Percentiles rank a stretch among this genome's conserved stretches.
These are phyloP conservation scores for Heterocephalus glaber DNA, from an alignment of 2,113 vertebrate genomes.

Conservation along the genomic window DNA sequence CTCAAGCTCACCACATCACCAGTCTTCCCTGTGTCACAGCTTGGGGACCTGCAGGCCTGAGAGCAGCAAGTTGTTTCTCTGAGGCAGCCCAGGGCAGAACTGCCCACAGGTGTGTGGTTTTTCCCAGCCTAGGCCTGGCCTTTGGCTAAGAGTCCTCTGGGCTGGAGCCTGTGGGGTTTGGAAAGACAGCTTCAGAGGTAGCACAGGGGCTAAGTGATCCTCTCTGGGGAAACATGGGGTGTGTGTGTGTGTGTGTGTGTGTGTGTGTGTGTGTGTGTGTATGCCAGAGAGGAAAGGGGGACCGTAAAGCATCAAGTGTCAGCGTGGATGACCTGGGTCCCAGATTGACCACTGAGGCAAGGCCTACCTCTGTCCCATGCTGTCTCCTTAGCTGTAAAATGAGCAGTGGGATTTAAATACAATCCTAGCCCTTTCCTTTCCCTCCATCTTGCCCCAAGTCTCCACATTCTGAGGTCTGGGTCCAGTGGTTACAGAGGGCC, in stretches of 20 bases:
- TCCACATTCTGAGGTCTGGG: not conserved
- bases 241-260: not conserved
- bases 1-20: not conserved
- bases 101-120: slow-evolving; percentile 3
- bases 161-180: not conserved
- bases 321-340: not conserved
- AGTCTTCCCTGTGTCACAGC: not conserved
- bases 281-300: not conserved
- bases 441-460: not conserved
- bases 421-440: not conserved
- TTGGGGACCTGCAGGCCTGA: not conserved
- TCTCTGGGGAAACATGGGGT: not conserved
- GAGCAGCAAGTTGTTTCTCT: not conserved
- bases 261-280: not conserved
- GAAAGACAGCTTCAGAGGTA: not conserved
- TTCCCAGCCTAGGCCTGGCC: not conserved
- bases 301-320: not conserved
- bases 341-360: not conserved
- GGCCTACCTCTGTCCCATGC: not conserved
- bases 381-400: not conserved
- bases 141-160: slow-evolving; percentile 32
- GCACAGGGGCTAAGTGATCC: not conserved
- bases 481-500: not conserved
- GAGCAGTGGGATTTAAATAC: not conserved
- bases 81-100: not conserved